Conservation (phyloP, 2,888 invertebrate genomes). For the Cenopis cana region DNA sequence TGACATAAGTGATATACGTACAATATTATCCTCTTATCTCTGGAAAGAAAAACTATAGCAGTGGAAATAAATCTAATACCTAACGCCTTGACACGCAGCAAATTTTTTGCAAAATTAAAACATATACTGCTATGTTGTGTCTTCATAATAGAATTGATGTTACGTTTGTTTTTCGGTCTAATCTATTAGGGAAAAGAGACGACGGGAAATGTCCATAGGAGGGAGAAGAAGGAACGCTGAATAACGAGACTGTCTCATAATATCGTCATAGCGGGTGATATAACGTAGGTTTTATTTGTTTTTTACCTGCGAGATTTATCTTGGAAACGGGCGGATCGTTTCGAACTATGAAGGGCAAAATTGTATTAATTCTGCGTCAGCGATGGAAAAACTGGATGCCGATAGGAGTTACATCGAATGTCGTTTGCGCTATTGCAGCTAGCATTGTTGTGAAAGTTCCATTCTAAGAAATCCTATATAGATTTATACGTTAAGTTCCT, state of each 20-base stretch:
- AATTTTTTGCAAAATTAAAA: conserved; percentile 2
- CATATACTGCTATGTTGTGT: conserved; percentile 3
- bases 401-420: not conserved
- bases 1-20: too few relatives aligned
- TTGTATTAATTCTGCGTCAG: not conserved
- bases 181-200: not conserved
- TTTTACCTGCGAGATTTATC: conserved; percentile 10
- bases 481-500: too few relatives aligned
- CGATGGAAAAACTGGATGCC: not conserved
- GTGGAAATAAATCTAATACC: not conserved
- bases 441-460: not conserved
- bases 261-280: not conserved
- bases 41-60: not conserved
- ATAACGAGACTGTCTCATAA: conserved; percentile 8
- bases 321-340: not conserved
- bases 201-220: not conserved
- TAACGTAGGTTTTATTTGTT: conserved; percentile 8
- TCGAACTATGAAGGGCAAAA: not conserved
- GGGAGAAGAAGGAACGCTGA: not conserved
- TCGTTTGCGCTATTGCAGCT: not conserved
- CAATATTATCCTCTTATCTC: too few relatives aligned
- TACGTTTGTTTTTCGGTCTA: not conserved
- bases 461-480: too few relatives aligned
- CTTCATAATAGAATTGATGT: not conserved
- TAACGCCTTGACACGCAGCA: not conserved